These are phyloP conservation scores for Orthochromis malagaraziensis DNA, from an alignment of 2,113 vertebrate species.

Conservation along the genomic window DNA sequence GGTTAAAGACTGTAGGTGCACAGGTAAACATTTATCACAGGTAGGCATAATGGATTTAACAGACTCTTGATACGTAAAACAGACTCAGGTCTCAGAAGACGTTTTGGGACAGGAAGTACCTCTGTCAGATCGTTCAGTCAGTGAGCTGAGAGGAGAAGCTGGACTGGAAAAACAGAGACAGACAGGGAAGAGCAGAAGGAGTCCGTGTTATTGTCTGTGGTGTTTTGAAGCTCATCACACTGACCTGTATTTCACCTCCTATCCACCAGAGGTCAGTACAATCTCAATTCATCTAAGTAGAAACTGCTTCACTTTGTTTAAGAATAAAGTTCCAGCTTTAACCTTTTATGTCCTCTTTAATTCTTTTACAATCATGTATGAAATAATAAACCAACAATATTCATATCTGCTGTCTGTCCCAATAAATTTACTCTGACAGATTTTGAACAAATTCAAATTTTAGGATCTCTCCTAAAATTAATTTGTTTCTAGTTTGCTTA, in stretches of 20 bases:
- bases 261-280: conserved; percentile 9
- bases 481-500: background rate
- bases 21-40: background rate
- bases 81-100: background rate
- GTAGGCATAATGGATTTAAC: background rate
- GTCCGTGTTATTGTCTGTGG: background rate
- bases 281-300: background rate
- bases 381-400: background rate
- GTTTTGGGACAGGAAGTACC: conserved; percentile 8
- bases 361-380: background rate
- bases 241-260: background rate
- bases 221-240: background rate
- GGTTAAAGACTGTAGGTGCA: background rate
- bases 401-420: background rate
- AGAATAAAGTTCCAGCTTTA: background rate
- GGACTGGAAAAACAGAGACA: conserved; percentile 16
- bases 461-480: background rate
- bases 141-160: conserved; percentile 24
- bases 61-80: background rate
- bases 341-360: background rate
- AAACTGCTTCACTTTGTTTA: background rate
- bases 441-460: background rate
- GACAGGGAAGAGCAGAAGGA: background rate
- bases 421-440: background rate
- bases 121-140: conserved; percentile 39